Conservation (phyloP, 2,113 vertebrate genomes). For the Passer montanus region DNA sequence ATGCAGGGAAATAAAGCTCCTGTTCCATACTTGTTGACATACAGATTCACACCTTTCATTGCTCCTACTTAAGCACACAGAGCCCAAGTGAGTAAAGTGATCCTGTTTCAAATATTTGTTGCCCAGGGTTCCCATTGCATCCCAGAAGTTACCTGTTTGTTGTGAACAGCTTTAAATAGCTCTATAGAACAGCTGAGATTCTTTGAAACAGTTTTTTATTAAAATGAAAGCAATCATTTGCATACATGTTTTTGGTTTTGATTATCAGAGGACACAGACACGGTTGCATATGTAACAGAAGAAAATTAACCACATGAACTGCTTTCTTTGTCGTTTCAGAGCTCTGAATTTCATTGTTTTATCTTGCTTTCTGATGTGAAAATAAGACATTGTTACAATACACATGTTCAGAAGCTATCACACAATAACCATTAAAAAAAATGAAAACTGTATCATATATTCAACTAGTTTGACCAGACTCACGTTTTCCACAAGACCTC, state of each 20-base stretch:
- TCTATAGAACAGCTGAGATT: background rate
- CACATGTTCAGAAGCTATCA: background rate
- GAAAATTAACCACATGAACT: background rate
- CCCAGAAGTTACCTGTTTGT: background rate
- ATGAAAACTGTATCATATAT: background rate
- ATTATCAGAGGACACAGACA: background rate
- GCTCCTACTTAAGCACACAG: background rate
- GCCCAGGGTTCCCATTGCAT: background rate
- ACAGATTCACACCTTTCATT: background rate
- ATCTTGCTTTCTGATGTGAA: background rate
- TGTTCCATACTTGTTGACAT: conserved; percentile 5
- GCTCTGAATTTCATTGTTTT: background rate
- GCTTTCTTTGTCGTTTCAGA: background rate
- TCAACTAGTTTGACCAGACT: background rate
- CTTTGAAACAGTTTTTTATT: conserved; percentile 15
- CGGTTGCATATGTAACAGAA: background rate
- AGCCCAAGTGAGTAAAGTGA: background rate
- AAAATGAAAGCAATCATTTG: background rate
- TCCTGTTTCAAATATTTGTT: background rate
- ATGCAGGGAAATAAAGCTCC: background rate
- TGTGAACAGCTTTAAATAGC: background rate
- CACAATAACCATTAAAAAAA: background rate
- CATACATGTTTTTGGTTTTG: background rate
- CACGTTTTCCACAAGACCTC: background rate
- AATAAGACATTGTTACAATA: background rate